Percentiles rank a stretch among this genome's conserved stretches.
Conservation (phyloP, 1,140 invertebrate species). For the Pogonomyrmex californicus region DNA sequence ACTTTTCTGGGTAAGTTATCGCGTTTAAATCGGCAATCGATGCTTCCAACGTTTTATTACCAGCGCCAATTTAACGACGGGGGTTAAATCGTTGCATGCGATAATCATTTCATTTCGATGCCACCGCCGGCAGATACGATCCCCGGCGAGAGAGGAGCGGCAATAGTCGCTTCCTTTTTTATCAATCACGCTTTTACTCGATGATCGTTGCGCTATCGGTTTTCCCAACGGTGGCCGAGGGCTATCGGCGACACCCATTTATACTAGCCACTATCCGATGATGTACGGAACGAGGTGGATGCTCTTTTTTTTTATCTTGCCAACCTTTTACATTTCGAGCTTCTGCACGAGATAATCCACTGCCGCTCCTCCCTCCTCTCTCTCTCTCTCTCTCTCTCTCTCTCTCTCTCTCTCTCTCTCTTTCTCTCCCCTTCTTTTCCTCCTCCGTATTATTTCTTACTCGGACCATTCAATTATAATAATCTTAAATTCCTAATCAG, state of each 20-base stretch:
- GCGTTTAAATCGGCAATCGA: slow-evolving; percentile 24
- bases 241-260: slow-evolving; percentile 54
- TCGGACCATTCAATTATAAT: neutral
- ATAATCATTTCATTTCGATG: slow-evolving; percentile 42
- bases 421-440: too few relatives aligned
- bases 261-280: slow-evolving; percentile 45
- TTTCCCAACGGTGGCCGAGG: slow-evolving; percentile 44
- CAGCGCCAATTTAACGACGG: slow-evolving; percentile 39
- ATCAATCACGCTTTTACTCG: slow-evolving; percentile 79
- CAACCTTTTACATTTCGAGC: slow-evolving; percentile 40
- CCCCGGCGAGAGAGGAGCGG: slow-evolving; percentile 37
- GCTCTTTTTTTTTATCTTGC: slow-evolving; percentile 65
- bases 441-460: neutral
- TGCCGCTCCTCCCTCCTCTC: neutral
- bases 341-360: slow-evolving; percentile 43
- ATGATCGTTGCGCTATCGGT: slow-evolving; percentile 78
- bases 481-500: slow-evolving; percentile 37
- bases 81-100: slow-evolving; percentile 35
- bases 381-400: neutral
- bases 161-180: slow-evolving; percentile 69
- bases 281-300: slow-evolving; percentile 36
- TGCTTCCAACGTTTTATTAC: slow-evolving; percentile 42
- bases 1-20: slow-evolving; percentile 16
- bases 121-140: slow-evolving; percentile 51
- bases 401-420: too few relatives aligned